Base-by-base conservation (phyloP, 2,113 vertebrate genomes). In the Rhabdornis inornatus region DNA sequence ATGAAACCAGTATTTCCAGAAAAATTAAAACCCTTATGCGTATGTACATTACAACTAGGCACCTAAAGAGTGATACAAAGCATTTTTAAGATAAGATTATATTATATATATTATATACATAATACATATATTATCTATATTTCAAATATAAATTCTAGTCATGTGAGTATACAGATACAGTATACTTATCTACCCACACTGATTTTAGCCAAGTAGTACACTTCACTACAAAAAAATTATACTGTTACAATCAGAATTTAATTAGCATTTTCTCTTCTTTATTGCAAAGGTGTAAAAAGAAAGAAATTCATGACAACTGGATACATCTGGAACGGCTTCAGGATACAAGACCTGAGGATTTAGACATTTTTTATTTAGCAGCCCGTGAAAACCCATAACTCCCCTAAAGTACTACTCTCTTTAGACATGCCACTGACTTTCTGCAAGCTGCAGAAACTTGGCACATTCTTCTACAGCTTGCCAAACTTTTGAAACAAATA, bases 401-500 rank as follows among this genome's bases (percentile, higher is more conserved):
- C 17, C 18, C 21, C 11, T 27, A 4, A 53, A 65, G 14, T 13
- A 71, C 25, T 68, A n/a, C 18, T 66, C 50, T 89, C 77, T 69
- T 89, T 40, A 95, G 53, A 82, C 0, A 0, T 68, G 53, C 30
- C 79, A 17, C 57, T 87, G 55, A 95, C 65, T 74, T 89, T 85
- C 23, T 89, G 84, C 24, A 74, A 96, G 53, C 70, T 61, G 70
- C 21, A 92, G 49, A 92, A 74, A 82, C 37, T 83, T 92, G 57
- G 87, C 77, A 92, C 3, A 0, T 63, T 89, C 69, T 71, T 69
- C 33, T 66, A 68, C 37, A 92, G 87, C 57, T 94, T 89, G 77
- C 15, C 83, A 75, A 93, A 78, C 44, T 56, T 84, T 55, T 64
- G 61, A 94, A 96, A 89, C 35, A 89, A 93, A 78, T 53, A 89